phyloP scores from a whole-genome alignment of 2,888 invertebrate genomes.

The Linnaemya tessellans region DNA sequence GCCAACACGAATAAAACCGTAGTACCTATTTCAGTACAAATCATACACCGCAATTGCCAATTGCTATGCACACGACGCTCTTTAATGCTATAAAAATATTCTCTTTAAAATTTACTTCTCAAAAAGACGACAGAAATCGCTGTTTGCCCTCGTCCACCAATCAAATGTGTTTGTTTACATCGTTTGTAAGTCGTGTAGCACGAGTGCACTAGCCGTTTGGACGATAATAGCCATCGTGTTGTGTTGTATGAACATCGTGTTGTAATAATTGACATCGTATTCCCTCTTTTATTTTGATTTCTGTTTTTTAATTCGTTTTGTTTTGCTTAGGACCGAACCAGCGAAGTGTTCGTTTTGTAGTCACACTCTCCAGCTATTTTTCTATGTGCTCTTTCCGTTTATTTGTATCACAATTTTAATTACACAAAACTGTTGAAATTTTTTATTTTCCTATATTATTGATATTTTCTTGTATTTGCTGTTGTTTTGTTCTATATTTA shows the following conservation, averaged over 20 bases:
- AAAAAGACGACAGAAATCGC: slow-evolving; percentile 39
- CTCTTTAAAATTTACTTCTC: not conserved
- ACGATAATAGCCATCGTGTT: slow-evolving; percentile 50
- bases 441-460: slow-evolving; percentile 45
- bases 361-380: slow-evolving; percentile 4
- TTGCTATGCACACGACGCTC: not conserved
- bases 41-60: too few relatives aligned
- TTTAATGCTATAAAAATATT: not conserved
- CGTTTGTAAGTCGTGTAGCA: slow-evolving; percentile 54
- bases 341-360: not conserved
- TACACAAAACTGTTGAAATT: slow-evolving; percentile 47
- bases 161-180: slow-evolving; percentile 57
- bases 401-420: slow-evolving; percentile 51
- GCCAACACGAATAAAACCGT: too few relatives aligned
- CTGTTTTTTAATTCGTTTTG: slow-evolving; percentile 16
- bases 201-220: not conserved
- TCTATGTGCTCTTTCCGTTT: slow-evolving; percentile 4
- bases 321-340: slow-evolving; percentile 4
- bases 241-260: slow-evolving; percentile 30
- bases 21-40: slow-evolving; percentile 1
- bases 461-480: slow-evolving; percentile 57
- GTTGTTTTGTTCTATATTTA: slow-evolving; percentile 50
- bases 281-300: not conserved
- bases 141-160: slow-evolving; percentile 62
- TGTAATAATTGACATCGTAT: not conserved